Percentiles rank a stretch among this genome's conserved stretches.
These are phyloP conservation scores for Parus major DNA, from an alignment of 2,113 vertebrate species.

Conservation along the genomic window DNA sequence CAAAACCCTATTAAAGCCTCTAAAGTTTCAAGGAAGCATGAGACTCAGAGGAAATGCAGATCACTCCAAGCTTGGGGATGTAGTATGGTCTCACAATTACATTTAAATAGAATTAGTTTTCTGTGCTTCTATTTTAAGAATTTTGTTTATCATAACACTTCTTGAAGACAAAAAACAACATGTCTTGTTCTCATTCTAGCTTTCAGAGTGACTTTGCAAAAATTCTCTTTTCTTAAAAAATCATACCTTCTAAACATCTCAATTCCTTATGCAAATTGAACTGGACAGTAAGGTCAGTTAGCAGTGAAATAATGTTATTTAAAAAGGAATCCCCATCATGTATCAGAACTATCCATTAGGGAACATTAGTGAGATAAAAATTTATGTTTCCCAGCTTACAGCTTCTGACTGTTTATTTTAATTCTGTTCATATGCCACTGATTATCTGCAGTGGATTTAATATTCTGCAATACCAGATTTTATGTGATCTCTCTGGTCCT, in stretches of 20 bases:
- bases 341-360: conserved; percentile 7
- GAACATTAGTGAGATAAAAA: conserved; percentile 44
- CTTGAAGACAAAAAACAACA: background rate
- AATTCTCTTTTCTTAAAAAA: background rate
- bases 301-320: conserved; percentile 48
- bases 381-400: conserved; percentile 38
- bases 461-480: conserved; percentile 27
- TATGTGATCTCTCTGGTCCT: background rate
- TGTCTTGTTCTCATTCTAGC: background rate
- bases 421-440: conserved; percentile 37
- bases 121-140: background rate
- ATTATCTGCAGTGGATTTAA: conserved; percentile 38
- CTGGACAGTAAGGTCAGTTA: conserved; percentile 18
- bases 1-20: background rate
- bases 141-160: background rate
- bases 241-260: background rate
- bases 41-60: background rate
- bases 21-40: background rate
- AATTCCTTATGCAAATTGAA: conserved; percentile 25
- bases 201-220: background rate
- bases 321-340: conserved; percentile 40
- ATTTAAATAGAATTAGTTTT: background rate
- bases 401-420: conserved; percentile 44
- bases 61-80: background rate
- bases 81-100: background rate